These are phyloP conservation scores for Atractosteus spatula DNA, from an alignment of 2,113 vertebrate genomes.

Conservation along the genomic window DNA sequence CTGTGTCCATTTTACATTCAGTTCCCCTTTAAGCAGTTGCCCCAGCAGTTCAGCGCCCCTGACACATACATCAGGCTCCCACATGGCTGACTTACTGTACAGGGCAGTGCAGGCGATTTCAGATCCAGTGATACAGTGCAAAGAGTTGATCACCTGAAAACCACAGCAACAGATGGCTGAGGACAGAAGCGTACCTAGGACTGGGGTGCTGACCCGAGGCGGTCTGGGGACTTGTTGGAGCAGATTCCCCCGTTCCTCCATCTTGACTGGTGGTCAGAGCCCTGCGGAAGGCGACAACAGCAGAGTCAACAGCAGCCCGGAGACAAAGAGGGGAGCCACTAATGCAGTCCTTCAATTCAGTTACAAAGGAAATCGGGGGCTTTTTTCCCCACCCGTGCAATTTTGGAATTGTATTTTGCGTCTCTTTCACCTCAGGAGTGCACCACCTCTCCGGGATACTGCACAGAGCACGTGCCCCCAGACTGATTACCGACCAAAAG, in stretches of 20 bases:
- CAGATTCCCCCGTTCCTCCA: constrained; percentile 34
- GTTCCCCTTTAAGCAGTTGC: too few species aligned
- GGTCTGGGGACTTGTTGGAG: constrained; percentile 31
- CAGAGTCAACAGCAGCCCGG: neutral
- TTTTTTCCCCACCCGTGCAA: too few species aligned
- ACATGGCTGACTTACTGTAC: neutral
- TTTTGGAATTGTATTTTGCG: too few species aligned
- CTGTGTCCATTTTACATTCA: too few species aligned
- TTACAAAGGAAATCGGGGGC: too few species aligned
- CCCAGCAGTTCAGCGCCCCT: too few species aligned
- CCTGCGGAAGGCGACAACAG: neutral
- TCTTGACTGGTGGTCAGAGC: constrained; percentile 4
- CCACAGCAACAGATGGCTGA: neutral
- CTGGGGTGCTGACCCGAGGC: constrained; percentile 29
- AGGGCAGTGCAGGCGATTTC: neutral
- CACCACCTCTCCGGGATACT: too few species aligned
- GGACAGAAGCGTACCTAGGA: constrained; percentile 28
- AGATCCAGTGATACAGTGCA: neutral
- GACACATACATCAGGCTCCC: neutral
- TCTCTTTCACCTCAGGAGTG: too few species aligned
- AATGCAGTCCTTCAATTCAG: too few species aligned
- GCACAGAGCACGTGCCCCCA: too few species aligned
- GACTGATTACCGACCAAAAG: too few species aligned
- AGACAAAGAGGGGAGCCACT: too few species aligned
- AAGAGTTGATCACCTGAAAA: neutral